Percentiles rank a stretch among this genome's conserved stretches.
Conservation (phyloP, 1,140 invertebrate genomes). For the Acromyrmex echinatior region DNA sequence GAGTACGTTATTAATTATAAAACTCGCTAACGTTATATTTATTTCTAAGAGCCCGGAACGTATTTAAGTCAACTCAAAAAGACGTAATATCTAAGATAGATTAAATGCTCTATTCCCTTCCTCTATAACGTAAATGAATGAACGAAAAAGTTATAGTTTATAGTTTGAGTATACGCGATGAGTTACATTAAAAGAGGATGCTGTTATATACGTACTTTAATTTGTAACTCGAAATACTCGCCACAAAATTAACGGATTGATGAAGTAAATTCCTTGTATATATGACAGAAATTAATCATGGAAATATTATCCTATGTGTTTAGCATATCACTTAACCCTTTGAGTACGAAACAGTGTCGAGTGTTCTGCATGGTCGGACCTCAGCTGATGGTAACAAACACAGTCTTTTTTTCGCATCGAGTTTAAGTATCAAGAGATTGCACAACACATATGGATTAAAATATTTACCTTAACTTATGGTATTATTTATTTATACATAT, state of each 20-base stretch:
- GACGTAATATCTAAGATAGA: constrained; percentile 32
- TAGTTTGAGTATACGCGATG: constrained; percentile 15
- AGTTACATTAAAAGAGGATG: constrained; percentile 27
- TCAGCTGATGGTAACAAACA: not conserved
- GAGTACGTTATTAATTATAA: constrained; percentile 71
- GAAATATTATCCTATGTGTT: constrained; percentile 21
- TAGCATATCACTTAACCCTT: not conserved
- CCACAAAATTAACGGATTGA: not conserved
- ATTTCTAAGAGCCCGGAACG: not conserved
- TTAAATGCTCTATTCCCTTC: constrained; percentile 17
- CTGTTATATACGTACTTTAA: constrained; percentile 22
- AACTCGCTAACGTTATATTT: constrained; percentile 63
- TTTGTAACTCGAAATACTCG: constrained; percentile 38
- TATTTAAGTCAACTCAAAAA: constrained; percentile 28
- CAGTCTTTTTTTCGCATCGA: not conserved
- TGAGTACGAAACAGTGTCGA: not conserved
- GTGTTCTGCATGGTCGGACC: not conserved
- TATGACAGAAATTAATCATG: constrained; percentile 7
- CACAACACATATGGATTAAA: not conserved
- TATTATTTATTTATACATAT: constrained; percentile 12
- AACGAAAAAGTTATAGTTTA: not conserved
- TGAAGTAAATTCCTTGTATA: constrained; percentile 17
- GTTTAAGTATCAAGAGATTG: not conserved
- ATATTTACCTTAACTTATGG: not conserved
- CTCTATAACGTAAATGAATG: constrained; percentile 32